Evolutionary conservation across 2,888 invertebrate genomes (phyloP).

Genomic region (Brassicogethes aeneus): DNA sequence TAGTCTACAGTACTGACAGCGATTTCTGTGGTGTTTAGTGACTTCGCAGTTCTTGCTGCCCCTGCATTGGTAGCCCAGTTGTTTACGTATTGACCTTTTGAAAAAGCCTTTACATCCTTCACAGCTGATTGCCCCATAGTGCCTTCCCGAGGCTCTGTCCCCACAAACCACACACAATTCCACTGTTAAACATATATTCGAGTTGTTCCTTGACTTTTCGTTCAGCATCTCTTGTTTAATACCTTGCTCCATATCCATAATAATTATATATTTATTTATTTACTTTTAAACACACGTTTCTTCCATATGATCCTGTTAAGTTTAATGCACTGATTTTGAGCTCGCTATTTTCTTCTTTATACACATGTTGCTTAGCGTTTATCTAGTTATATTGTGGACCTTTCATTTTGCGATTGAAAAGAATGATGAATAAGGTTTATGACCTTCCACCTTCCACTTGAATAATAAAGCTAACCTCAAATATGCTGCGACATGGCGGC

Average conservation of each 20-base stretch:
- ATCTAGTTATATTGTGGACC: conserved; percentile 14
- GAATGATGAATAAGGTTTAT: conserved; percentile 35
- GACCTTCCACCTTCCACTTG: conserved; percentile 39
- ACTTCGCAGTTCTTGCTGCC: conserved; percentile 96
- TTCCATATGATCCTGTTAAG: too few species aligned
- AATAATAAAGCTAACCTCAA: conserved; percentile 6
- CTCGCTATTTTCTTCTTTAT: too few species aligned
- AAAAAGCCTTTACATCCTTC: conserved; percentile 98
- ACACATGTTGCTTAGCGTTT: not conserved
- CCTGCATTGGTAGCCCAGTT: conserved; percentile 92
- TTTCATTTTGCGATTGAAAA: conserved; percentile 32
- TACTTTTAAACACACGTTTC: conserved; percentile 3
- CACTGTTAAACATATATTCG: conserved; percentile 51
- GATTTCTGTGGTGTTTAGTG: conserved; percentile 95
- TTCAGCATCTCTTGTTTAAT: conserved; percentile 35
- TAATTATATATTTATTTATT: conserved; percentile 4
- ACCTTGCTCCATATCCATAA: conserved; percentile 34
- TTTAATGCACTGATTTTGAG: conserved; percentile 7
- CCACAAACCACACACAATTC: conserved; percentile 95
- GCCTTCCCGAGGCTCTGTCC: conserved; percentile 89
- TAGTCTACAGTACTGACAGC: conserved; percentile 96
- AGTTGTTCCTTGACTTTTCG: conserved; percentile 34
- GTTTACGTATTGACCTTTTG: conserved; percentile 94
- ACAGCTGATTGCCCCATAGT: conserved; percentile 89
- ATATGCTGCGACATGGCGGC: conserved; percentile 11